Base-by-base conservation (phyloP, 2,113 vertebrate genomes). In the Onychostruthus taczanowskii region DNA sequence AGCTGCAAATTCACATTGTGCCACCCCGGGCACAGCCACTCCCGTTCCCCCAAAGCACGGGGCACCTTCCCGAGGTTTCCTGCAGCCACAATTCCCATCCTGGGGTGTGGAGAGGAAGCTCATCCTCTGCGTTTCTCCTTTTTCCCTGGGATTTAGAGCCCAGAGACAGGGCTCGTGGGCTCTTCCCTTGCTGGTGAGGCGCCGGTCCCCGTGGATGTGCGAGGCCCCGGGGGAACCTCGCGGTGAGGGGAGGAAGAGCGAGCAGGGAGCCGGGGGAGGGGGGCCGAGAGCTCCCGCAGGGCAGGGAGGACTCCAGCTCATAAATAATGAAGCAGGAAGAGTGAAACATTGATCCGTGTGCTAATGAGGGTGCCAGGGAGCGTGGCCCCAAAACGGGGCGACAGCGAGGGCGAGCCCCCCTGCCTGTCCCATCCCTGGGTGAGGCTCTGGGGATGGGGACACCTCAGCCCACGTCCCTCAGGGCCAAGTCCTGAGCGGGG, bases 281-380 rank as follows among this genome's bases (percentile, higher is more conserved):
- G 67, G 37, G 44, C 66, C 6, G 3, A 2, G 5, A 4, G 3
- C 78, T 81, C 91, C 95, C 2, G 10, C 89, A 70, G 84, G 18
- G 33, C 20, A 69, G 66, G 4, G 7, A 80, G 79, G 73, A 27
- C 88, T 94, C 33, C 16, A n/a, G 6, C 83, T 94, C 43, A 87
- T 95, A 35, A 87, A 97, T 97, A 94, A 93, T 94, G 92, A 81
- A 97, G 77, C 2, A 52, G 67, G 30, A 23, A 88, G 87, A 4
- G 39, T 27, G 91, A 84, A 79, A 77, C 92, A 68, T 72, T 9
- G 92, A 95, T 95, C 93, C 8, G 59, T 43, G 91, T 20, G 83
- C 79, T 93, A 87, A 91, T 41, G 91, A 93, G 93, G 69, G 47
- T 16, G 5, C 21, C 10, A 28, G 67, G 80, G 84, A 89, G 77